phyloP scores from a whole-genome alignment of 1,140 invertebrate genomes.

The Apis dorsata region DNA sequence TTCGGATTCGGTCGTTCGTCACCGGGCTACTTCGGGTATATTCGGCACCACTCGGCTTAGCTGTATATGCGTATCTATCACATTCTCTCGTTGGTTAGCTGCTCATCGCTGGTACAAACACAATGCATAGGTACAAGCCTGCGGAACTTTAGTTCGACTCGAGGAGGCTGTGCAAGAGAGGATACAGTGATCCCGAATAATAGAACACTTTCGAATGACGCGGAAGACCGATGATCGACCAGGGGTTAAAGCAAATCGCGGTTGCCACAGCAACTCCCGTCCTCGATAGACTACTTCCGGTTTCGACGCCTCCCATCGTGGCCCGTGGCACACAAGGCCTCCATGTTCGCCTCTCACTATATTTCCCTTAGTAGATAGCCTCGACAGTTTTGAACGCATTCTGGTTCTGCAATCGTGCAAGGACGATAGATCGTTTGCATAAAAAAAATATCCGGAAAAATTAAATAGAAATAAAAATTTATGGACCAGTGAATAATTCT shows the following conservation, averaged over 20 bases:
- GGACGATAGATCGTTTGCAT: constrained; percentile 55
- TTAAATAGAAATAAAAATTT: constrained; percentile 45
- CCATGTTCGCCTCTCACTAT: constrained; percentile 46
- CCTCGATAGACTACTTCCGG: constrained; percentile 72
- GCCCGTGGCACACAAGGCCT: constrained; percentile 53
- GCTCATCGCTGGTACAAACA: constrained; percentile 30
- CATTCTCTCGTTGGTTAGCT: constrained; percentile 6
- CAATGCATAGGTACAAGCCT: constrained; percentile 27
- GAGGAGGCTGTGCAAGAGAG: constrained; percentile 22
- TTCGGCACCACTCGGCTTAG: constrained; percentile 52
- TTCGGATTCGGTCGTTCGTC: constrained; percentile 50
- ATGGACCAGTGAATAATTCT: background rate
- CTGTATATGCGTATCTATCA: constrained; percentile 35
- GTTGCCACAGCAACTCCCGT: constrained; percentile 73
- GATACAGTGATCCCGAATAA: constrained; percentile 70
- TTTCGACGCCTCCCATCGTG: constrained; percentile 60
- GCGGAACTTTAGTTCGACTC: background rate
- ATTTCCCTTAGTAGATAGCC: constrained; percentile 30
- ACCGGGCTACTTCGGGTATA: constrained; percentile 46
- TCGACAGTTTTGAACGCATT: constrained; percentile 54
- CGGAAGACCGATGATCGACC: constrained; percentile 68
- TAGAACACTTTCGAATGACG: constrained; percentile 70
- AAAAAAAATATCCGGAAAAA: constrained; percentile 64
- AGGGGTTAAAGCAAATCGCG: constrained; percentile 70
- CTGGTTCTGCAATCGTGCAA: constrained; percentile 50